Base-by-base conservation (phyloP, 2,888 invertebrate species). In the Drosophila birchii region DNA sequence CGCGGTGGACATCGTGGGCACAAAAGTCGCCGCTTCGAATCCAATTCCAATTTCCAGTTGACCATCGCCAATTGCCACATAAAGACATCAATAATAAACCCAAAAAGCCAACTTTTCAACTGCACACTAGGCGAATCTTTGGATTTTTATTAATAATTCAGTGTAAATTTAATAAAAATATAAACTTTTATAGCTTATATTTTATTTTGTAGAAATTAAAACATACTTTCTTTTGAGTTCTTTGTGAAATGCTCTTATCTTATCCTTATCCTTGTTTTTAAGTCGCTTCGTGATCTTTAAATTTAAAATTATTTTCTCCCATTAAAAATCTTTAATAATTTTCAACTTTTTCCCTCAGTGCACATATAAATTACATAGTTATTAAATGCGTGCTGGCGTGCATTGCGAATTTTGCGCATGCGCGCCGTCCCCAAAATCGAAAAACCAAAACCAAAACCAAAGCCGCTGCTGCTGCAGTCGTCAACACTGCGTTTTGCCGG, bases 21-120 rank as follows among this genome's bases (percentile, higher is more conserved):
- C 34, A 20, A 26, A 75, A 75, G 58, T 44, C 41, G n/a, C 57
- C 56, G 61, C 54, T 72, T 72, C 51, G 34, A 56, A 51, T 39
- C 49, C 63, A 71, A 68, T 69, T 67, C 80, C 72, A 78, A 81
- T 78, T 69, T 67, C 78, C 72, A 78, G 87, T 79, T 85, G 89
- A 57, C 88, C 85, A 80, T 89, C 89, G 75, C 53, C 69, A 72
- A 78, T 74, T 80, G 89, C 86, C 80, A 78, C 80, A 87, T 89
- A 78, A 79, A 86, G 86, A 80, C 80, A 87, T 85, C 82, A 89
- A 76, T 85, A 87, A 82, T 80, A 81, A 63, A 71, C 54, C 45
- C 45, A 55, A 63, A 45, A 45, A 39, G 29, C 3, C 5, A 53
- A 47, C n/a, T 39, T n/a, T 20, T 58, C 0, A n/a, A 39, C 14